Base-by-base conservation (phyloP, 37 sponge, comb jelly and placozoan genomes). In the Spongilla lacustris region DNA sequence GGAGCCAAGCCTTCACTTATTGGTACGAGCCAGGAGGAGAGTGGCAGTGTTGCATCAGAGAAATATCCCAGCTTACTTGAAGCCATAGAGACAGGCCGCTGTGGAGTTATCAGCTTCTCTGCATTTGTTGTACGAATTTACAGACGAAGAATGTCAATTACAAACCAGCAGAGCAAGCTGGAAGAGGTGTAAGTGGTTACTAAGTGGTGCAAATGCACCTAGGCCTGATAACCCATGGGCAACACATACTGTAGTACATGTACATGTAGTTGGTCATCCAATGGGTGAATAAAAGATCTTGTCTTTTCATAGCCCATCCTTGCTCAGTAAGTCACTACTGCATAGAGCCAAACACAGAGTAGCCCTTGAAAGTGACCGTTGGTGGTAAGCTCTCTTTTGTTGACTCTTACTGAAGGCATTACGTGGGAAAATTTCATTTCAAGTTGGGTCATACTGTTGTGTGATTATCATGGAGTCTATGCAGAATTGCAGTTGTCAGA, bases 81-180 rank as follows among this genome's bases (percentile, higher is more conserved):
- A n/a, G 84, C 75, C 17, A 73, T 83, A 33, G 84, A 83, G 74
- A 14, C 8, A 0, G 74, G 50, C 66, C 4, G 21, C 1, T 2
- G 84, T 28, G 75, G 75, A 48, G 5, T 74, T 23, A 29, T 83
- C 30, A 58, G 66, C 12, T 32, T 83, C 31, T n/a, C 50, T 21
- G 71, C 58, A 10, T 23, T 50, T 2, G 67, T 83, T 29, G 27
- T 48, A 67, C 38, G 84, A 73, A 75, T 83, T 31, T 83, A 83
- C 35, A 28, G 84, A 25, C 73, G 75, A 27, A 80, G 26, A 35
- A 66, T 66, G 69, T 58, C 19, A 14, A 17, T 58, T 58, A 17
- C 4, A 58, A 17, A 46, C 74, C 74, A 31, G 33, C 74, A 22
- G 11, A 34, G 17, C 74, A 31, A 14, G 21, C 36, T 14, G 8